A percentile compares a stretch with the other conserved stretches of the same genome.
Conservation (phyloP, 2,797 vertebrate species). For the Helostoma temminkii region DNA sequence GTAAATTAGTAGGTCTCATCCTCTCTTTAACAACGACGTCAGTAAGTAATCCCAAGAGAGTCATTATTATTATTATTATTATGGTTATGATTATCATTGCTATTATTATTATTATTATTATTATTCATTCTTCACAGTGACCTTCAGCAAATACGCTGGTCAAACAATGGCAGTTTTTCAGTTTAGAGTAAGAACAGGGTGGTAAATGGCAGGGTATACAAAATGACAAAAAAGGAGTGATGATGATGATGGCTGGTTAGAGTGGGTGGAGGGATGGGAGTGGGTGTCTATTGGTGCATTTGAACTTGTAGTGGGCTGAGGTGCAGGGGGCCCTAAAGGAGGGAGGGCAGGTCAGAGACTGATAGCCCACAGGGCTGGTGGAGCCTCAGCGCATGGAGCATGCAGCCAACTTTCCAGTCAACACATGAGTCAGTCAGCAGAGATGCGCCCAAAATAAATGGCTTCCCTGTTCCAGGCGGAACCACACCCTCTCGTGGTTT, state of each 20-base stretch:
- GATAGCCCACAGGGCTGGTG: constrained; percentile 88
- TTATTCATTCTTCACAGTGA: too few species aligned
- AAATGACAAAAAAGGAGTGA: constrained; percentile 67
- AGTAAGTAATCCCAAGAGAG: not conserved
- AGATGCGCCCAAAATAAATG: constrained; percentile 97
- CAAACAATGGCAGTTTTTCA: constrained; percentile 87
- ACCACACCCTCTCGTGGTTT: constrained; percentile 95
- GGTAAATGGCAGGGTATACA: constrained; percentile 58
- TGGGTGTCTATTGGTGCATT: constrained; percentile 69
- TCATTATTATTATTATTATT: too few species aligned
- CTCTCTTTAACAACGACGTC: not conserved
- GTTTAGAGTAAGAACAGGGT: constrained; percentile 65
- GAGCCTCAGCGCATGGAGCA: constrained; percentile 82
- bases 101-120: too few species aligned
- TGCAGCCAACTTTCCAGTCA: constrained; percentile 94
- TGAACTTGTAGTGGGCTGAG: constrained; percentile 62
- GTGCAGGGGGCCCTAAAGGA: constrained; percentile 53
- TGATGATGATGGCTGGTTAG: constrained; percentile 62
- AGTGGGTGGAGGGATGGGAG: constrained; percentile 73
- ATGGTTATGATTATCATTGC: too few species aligned
- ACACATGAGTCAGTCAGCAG: constrained; percentile 96
- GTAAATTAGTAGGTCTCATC: not conserved
- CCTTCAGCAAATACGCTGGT: too few species aligned
- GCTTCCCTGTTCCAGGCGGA: constrained; percentile 93
- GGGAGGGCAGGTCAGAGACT: constrained; percentile 77